Evolutionary conservation across 2,888 invertebrate species (phyloP).

Genomic region (Lymantria dispar): DNA sequence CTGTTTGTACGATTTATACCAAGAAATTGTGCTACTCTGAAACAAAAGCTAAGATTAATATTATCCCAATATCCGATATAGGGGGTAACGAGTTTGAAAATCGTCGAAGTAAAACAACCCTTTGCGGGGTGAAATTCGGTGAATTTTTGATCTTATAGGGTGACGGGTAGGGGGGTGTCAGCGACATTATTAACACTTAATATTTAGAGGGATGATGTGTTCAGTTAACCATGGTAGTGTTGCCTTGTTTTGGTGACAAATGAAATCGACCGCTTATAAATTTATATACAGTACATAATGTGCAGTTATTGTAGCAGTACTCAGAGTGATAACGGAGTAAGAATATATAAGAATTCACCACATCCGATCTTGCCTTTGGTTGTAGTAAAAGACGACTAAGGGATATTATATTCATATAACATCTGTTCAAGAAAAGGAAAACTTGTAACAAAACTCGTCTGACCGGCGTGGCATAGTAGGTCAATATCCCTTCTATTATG

Average conservation of each 20-base stretch:
- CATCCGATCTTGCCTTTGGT: too few species aligned
- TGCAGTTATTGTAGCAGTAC: too few species aligned
- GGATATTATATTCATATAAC: too few species aligned
- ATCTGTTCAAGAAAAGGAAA: too few species aligned
- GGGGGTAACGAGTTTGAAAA: slow-evolving; percentile 55
- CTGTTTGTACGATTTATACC: slow-evolving; percentile 29
- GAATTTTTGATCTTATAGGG: slow-evolving; percentile 65
- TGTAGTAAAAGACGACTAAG: too few species aligned
- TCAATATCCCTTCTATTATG: too few species aligned
- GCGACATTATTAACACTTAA: slow-evolving; percentile 72
- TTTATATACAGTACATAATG: too few species aligned
- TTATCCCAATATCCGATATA: slow-evolving; percentile 58
- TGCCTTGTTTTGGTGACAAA: slow-evolving; percentile 13
- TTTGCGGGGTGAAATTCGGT: slow-evolving; percentile 62
- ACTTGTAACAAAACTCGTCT: too few species aligned
- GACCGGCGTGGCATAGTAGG: too few species aligned
- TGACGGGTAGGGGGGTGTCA: slow-evolving; percentile 46
- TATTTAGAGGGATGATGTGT: slow-evolving; percentile 59
- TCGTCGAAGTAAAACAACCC: slow-evolving; percentile 49
- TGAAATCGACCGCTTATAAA: too few species aligned
- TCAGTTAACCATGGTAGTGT: slow-evolving; percentile 27
- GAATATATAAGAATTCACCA: too few species aligned
- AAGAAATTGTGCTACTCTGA: slow-evolving; percentile 25
- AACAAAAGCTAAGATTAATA: slow-evolving; percentile 42
- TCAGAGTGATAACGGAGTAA: too few species aligned